These are phyloP conservation scores for Watsonalla binaria DNA, from an alignment of 2,888 invertebrate species.

Conservation along the genomic window DNA sequence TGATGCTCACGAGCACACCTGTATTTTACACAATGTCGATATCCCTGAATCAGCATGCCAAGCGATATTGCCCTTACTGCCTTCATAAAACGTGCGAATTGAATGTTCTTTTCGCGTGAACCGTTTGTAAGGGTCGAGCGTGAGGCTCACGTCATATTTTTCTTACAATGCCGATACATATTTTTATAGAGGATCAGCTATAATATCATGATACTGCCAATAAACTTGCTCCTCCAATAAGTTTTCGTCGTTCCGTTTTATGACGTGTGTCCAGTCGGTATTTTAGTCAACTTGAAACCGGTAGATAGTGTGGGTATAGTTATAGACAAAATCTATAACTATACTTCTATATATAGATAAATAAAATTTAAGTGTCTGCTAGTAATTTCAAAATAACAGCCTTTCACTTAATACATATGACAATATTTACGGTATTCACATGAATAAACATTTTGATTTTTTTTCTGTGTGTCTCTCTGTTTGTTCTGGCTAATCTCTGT, in stretches of 20 bases:
- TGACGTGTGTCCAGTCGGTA: slow-evolving; percentile 52
- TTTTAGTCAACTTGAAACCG: slow-evolving; percentile 27
- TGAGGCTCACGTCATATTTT: slow-evolving; percentile 46
- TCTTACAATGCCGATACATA: slow-evolving; percentile 67
- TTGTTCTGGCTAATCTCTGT: no score
- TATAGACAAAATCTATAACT: no score
- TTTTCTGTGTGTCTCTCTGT: no score
- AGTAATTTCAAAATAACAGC: no score
- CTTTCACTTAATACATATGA: no score
- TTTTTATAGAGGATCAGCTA: slow-evolving; percentile 71
- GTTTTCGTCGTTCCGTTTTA: slow-evolving; percentile 65
- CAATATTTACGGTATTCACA: no score
- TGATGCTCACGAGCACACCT: slow-evolving; percentile 42
- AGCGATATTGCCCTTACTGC: slow-evolving; percentile 39
- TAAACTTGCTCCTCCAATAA: slow-evolving; percentile 67
- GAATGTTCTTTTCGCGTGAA: slow-evolving; percentile 51
- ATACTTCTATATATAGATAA: no score
- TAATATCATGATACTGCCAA: slow-evolving; percentile 62
- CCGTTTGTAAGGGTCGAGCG: slow-evolving; percentile 23
- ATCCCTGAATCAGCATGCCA: slow-evolving; percentile 46
- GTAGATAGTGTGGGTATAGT: slow-evolving; percentile 5
- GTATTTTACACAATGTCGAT: slow-evolving; percentile 46
- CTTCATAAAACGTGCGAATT: slow-evolving; percentile 39
- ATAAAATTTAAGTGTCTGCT: no score
- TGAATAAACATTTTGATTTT: no score